Evolutionary conservation across 2,113 vertebrate genomes (phyloP), one percentile per base, ranked within the genome.

Genomic region (Sorex araneus): DNA sequence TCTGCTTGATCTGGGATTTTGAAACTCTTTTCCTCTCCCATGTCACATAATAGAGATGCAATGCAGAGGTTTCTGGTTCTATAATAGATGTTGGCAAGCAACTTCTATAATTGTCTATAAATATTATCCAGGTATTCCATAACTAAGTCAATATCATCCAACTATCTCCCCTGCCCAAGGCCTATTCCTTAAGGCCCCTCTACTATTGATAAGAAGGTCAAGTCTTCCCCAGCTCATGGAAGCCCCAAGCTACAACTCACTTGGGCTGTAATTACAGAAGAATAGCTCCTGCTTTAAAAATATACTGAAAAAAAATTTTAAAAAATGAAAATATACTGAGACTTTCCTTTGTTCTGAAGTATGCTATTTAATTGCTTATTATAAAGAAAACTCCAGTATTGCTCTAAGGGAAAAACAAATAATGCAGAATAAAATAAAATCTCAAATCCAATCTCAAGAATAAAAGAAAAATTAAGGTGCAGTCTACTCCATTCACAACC

Each of bases 1-100:
- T n/a, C 60, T 10, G 80, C 83, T 76, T 74, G 76, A 91, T 43
- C 18, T 30, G 15, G 66, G 73, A 25, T 78, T 93, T 78, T 90
- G 67, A 89, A 84, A 84, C 21, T 78, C 45, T 3, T 84, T 92
- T 87, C 69, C 76, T 57, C 32, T 27, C n/a, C 75, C 73, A 73
- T 11, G 0, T n/a, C 70, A 28, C 70, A 45, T 16, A 77, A n/a
- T 80, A 63, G 12, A 77, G 45, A 76, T 0, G 34, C 73, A 23
- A 36, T 43, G 40, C 64, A 47, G 73, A 36, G 40, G 32, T 63
- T 64, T 75, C 0, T 30, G 34, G 30, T 45, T 40, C 69, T n/a
- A 67, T 10, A 25, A 66, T 8, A 40, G 36, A 25, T 73, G 36
- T 73, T 73, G 23, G 13, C 23, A 40, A 25, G 23, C 6, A 25